Percentiles rank a stretch among this genome's conserved stretches.
Evolutionary conservation across 2,797 vertebrate genomes (phyloP).

Genomic region (Cheirogaleus major): DNA sequence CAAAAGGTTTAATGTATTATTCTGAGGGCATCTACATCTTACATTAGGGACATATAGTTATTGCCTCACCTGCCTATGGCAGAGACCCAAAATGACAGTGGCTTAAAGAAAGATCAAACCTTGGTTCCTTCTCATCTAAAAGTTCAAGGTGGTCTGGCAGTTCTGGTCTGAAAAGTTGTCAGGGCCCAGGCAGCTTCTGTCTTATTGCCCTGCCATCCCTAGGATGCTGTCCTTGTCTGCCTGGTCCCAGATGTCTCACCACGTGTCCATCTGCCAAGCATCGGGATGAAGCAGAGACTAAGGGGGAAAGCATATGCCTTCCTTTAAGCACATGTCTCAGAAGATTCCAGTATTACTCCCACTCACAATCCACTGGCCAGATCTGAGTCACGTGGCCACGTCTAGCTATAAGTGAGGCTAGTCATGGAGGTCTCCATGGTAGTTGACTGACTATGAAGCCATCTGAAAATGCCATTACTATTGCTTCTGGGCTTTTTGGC

Average conservation of each 20-base stretch:
- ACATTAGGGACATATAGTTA: neutral
- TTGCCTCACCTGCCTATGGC: neutral
- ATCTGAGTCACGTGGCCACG: neutral
- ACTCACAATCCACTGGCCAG: neutral
- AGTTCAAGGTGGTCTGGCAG: neutral
- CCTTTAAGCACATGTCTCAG: neutral
- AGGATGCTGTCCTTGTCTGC: neutral
- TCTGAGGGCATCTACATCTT: neutral
- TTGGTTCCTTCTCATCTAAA: neutral
- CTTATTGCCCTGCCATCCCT: neutral
- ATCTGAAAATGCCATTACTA: neutral
- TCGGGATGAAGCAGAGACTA: neutral
- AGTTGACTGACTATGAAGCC: neutral
- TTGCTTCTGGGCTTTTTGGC: too few relatives aligned
- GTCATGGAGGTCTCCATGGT: neutral
- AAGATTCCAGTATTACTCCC: neutral
- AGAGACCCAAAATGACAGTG: neutral
- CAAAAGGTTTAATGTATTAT: neutral
- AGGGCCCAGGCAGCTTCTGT: neutral
- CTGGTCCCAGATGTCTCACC: neutral
- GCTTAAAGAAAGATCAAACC: neutral
- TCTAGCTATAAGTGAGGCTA: neutral
- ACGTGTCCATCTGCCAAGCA: neutral
- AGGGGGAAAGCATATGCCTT: too few relatives aligned
- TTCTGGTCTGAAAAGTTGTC: neutral